Percentiles rank a stretch among this genome's conserved stretches.
phyloP scores from a whole-genome alignment of 2,113 vertebrate genomes.

The Coracopsis vasa region DNA sequence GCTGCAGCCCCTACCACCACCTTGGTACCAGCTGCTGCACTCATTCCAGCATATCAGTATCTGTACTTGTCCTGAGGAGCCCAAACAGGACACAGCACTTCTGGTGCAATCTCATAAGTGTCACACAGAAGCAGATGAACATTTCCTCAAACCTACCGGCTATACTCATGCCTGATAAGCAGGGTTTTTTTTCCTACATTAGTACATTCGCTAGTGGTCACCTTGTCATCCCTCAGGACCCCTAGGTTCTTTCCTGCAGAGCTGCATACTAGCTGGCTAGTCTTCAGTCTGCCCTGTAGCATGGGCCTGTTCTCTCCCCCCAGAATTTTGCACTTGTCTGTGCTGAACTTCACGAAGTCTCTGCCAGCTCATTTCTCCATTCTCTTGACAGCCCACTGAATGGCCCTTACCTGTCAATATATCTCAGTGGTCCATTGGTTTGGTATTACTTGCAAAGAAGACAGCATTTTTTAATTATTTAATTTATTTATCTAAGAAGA shows the following conservation, averaged over 20 bases:
- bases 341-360: background rate
- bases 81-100: background rate
- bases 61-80: background rate
- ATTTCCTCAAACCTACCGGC: background rate
- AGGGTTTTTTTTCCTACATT: accelerated
- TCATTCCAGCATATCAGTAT: background rate
- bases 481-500: background rate
- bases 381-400: background rate
- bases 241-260: background rate
- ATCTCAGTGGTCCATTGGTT: background rate
- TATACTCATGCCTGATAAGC: no score
- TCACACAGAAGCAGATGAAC: background rate
- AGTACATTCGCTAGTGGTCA: background rate
- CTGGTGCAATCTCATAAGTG: background rate
- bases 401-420: background rate
- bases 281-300: background rate
- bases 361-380: background rate
- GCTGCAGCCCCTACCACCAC: background rate
- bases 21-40: background rate
- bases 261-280: background rate
- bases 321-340: background rate
- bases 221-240: background rate
- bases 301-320: background rate
- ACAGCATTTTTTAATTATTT: background rate
- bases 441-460: background rate